Base-by-base conservation (phyloP, 2,888 invertebrate species). In the Trichogramma dendrolimi region DNA sequence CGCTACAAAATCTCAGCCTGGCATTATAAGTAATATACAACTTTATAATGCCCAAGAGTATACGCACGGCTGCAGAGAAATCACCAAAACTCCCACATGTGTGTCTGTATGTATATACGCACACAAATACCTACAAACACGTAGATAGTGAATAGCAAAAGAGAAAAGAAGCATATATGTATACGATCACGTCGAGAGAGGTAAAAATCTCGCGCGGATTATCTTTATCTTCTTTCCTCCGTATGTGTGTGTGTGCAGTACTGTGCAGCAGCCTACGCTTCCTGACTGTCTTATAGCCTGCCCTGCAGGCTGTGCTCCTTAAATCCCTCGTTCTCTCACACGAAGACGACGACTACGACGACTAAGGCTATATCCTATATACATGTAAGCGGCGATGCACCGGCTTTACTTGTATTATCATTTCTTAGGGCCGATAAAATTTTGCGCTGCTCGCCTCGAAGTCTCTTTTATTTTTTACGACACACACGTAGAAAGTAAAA, bases 121-220 rank as follows among this genome's bases (percentile, higher is more conserved):
- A 27, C 27, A 27, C 27, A 27, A 27, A 27, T 27, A 27, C 27
- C 27, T 3, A 27, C 27, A 27, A 27, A 48, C 48, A 14, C 11
- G 11, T 6, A 48, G 27, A 27, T 27, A 27, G 27, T 27, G 27
- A 27, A 48, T 11, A 48, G 48, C 11, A 6, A 48, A 27, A 48
- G 48, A 48, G 48, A 48, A 11, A n/a, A 27, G 47, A 10, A 48
- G 6, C 11, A 11, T 27, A 6, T 11, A 14, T 11, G 11, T 14
- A n/a, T 49, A 8, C n/a, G 54, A 47, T 42, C 11, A 39, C 47
- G 5, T 7, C 7, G 4, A 6, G 41, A 5, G 11, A 39, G 46
- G 27, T 27, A 27, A 38, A 56, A 61, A 57, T 53, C 53, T 43
- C 48, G 43, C 60, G 14, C 43, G 57, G 61, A 61, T 61, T 61